phyloP scores from a whole-genome alignment of 2,797 vertebrate genomes.

The Catamblyrhynchus diadema region DNA sequence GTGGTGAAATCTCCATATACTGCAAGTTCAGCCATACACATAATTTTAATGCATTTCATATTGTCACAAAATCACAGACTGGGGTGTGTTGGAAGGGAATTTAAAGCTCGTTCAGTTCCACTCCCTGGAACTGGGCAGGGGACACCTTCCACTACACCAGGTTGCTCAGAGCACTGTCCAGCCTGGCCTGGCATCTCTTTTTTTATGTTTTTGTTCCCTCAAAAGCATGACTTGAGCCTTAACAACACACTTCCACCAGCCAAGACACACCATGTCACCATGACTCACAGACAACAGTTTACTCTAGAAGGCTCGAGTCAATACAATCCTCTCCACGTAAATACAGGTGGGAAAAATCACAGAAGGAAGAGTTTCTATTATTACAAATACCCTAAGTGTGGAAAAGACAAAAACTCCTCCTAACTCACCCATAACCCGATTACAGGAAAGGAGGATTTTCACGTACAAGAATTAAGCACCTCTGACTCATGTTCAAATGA shows the following conservation, averaged over 20 bases:
- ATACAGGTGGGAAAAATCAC: neutral
- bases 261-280: neutral
- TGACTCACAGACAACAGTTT: neutral
- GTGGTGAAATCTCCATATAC: accelerated
- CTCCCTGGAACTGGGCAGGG: neutral
- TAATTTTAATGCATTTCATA: neutral
- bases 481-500: neutral
- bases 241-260: neutral
- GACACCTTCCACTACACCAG: neutral
- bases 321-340: neutral
- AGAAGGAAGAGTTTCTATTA: neutral
- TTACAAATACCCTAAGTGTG: neutral
- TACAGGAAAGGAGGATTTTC: neutral
- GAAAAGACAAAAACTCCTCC: neutral
- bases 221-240: neutral
- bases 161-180: neutral
- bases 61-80: neutral
- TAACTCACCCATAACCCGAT: neutral
- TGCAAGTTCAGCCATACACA: accelerated
- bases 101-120: neutral
- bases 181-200: neutral
- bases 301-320: neutral
- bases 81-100: neutral
- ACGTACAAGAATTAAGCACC: neutral
- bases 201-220: neutral